Evolutionary conservation across 2,113 vertebrate species (phyloP).

Genomic region (Spizaetus ornatus): DNA sequence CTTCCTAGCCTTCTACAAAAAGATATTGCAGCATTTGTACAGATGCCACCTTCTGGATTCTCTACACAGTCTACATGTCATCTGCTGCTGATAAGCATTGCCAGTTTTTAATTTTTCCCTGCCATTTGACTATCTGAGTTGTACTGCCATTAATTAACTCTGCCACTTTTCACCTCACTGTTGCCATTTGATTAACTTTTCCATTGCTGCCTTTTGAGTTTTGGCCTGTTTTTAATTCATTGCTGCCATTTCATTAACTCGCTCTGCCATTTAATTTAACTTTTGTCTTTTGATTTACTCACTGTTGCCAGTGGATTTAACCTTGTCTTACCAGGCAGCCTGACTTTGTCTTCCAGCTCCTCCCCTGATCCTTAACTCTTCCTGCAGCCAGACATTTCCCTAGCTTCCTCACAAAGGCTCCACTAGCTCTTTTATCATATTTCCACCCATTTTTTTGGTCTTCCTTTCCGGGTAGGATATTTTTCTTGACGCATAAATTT

Average conservation of each 20-base stretch:
- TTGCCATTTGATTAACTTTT: conserved; percentile 42
- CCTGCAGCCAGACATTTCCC: not conserved
- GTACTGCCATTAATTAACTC: conserved; percentile 34
- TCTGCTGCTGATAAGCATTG: not conserved
- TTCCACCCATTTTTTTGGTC: not conserved
- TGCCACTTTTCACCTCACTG: conserved; percentile 21
- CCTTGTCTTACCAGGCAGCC: not conserved
- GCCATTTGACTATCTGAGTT: not conserved
- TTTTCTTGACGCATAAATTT: not conserved
- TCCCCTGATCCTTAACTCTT: not conserved
- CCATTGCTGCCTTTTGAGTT: not conserved
- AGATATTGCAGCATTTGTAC: not conserved
- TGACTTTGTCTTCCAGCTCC: not conserved
- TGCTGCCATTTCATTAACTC: conserved; percentile 39
- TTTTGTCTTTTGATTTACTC: conserved; percentile 28
- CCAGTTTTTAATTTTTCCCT: conserved; percentile 18
- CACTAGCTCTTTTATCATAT: not conserved
- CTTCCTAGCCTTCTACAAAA: not conserved
- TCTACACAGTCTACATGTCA: not conserved
- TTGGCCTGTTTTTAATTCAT: conserved; percentile 9
- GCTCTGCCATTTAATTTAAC: conserved; percentile 1
- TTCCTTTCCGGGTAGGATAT: not conserved
- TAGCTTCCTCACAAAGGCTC: not conserved
- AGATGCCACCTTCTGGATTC: not conserved
- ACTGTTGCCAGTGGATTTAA: not conserved